Evolutionary conservation across 2,113 vertebrate species (phyloP).

Genomic region (Prietella phreatophila): DNA sequence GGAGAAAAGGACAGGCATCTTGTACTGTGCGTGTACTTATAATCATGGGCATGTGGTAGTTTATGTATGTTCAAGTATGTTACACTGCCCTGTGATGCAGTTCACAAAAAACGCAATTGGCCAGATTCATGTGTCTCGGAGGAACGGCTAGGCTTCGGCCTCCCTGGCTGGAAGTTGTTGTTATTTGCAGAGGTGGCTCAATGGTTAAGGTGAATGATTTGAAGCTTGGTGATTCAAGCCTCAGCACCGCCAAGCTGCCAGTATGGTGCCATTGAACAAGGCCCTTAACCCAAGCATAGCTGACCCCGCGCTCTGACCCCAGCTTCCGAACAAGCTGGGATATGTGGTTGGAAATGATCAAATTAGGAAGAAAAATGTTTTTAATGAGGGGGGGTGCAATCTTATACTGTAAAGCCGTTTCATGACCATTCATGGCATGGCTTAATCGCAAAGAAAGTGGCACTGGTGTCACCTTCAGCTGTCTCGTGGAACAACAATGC

Average conservation of each 20-base stretch:
- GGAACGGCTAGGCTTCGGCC: background rate
- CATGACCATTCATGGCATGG: background rate
- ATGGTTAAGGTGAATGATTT: too few species aligned
- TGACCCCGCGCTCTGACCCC: too few species aligned
- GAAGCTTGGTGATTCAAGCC: too few species aligned
- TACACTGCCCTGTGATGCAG: background rate
- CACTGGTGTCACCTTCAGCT: background rate
- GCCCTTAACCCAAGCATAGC: too few species aligned
- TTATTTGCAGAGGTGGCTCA: too few species aligned
- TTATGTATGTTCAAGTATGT: background rate
- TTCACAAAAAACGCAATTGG: background rate
- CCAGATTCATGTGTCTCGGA: background rate
- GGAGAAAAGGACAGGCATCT: background rate
- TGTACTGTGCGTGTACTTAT: background rate
- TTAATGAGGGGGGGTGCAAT: background rate
- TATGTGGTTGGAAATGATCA: background rate
- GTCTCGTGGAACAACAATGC: constrained; percentile 3
- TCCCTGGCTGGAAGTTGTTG: background rate
- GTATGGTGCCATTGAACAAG: too few species aligned
- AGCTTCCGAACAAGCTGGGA: too few species aligned
- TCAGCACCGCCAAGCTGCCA: too few species aligned
- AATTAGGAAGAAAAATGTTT: background rate
- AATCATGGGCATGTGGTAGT: background rate
- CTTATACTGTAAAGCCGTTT: background rate
- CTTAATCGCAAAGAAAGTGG: background rate